These are phyloP conservation scores for Amblyjoppa fuscipennis DNA, from an alignment of 2,888 invertebrate species.

Conservation along the genomic window DNA sequence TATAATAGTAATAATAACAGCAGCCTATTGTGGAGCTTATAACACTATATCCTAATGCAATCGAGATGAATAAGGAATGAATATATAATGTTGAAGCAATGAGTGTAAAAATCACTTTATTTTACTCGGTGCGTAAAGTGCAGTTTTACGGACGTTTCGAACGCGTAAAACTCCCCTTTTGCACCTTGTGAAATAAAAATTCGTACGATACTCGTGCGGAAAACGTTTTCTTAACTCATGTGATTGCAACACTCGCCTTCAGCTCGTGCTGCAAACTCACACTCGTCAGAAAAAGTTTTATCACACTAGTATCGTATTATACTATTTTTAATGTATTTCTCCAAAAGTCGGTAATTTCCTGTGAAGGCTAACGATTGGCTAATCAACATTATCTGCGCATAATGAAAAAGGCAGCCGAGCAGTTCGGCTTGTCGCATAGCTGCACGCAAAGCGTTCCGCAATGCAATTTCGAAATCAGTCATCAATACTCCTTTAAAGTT, in stretches of 20 bases:
- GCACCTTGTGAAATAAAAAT: too few species aligned
- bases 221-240: too few species aligned
- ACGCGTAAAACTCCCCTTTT: too few species aligned
- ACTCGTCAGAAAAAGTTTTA: too few species aligned
- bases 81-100: neutral
- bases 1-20: neutral
- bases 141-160: neutral
- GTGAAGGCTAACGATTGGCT: too few species aligned
- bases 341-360: too few species aligned
- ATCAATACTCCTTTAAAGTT: neutral
- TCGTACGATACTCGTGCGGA: too few species aligned
- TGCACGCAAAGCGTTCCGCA: slow-evolving; percentile 1
- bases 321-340: neutral
- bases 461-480: slow-evolving; percentile 10
- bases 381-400: slow-evolving; percentile 5
- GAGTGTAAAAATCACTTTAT: neutral
- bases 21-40: too few species aligned
- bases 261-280: too few species aligned
- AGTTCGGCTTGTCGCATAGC: neutral
- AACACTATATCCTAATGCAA: too few species aligned
- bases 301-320: neutral
- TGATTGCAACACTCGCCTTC: too few species aligned
- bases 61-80: too few species aligned
- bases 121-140: neutral
- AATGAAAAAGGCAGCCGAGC: slow-evolving; percentile 6